Conservation (phyloP, 2,888 invertebrate species). For the Steromphala cineraria region DNA sequence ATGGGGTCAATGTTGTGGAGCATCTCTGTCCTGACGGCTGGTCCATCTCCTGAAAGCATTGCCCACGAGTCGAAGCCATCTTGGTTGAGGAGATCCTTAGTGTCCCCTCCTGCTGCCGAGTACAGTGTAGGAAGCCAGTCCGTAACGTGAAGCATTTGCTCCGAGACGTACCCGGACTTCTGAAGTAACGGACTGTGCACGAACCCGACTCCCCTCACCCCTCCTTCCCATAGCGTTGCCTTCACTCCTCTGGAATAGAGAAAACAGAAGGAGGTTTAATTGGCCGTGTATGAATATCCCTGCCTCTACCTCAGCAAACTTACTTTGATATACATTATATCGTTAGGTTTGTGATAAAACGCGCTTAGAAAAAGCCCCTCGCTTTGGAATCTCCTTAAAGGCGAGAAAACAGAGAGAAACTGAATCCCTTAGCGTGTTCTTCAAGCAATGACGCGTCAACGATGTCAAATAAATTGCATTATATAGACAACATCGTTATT, state of each 20-base stretch:
- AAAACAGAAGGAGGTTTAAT: neutral
- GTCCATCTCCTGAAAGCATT: slow-evolving; percentile 79
- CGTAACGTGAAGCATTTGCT: slow-evolving; percentile 85
- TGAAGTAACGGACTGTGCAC: slow-evolving; percentile 86
- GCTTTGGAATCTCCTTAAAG: no score
- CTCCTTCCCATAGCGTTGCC: slow-evolving; percentile 81
- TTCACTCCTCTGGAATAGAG: slow-evolving; percentile 67
- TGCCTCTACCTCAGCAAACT: no score
- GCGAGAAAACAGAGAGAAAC: no score
- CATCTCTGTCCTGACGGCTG: slow-evolving; percentile 81
- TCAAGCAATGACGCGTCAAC: no score
- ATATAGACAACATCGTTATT: no score
- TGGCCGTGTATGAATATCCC: no score
- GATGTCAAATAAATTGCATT: no score
- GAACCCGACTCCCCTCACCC: slow-evolving; percentile 86
- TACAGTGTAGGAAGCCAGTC: slow-evolving; percentile 94
- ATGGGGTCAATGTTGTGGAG: slow-evolving; percentile 72
- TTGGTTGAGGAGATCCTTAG: slow-evolving; percentile 48
- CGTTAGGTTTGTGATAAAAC: no score
- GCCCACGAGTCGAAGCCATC: slow-evolving; percentile 89
- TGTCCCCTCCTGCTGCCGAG: slow-evolving; percentile 78
- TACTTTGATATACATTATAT: no score
- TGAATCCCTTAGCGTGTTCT: no score
- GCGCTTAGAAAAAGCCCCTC: no score
- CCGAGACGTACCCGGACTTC: slow-evolving; percentile 80